phyloP scores from a whole-genome alignment of 1,140 invertebrate species.

The Lerema accius region DNA sequence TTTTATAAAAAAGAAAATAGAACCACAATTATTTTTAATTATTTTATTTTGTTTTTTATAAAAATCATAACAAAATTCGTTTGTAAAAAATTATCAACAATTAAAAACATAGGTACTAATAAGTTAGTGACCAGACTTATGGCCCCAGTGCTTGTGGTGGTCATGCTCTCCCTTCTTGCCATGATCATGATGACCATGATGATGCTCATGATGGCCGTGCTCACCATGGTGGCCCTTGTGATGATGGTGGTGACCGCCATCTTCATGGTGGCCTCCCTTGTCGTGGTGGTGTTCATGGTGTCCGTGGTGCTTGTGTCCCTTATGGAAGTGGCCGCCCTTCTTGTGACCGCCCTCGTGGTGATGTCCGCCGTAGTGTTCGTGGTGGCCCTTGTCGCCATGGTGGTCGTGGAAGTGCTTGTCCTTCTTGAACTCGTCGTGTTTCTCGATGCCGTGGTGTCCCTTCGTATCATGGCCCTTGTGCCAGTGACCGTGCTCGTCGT shows the following conservation, averaged over 20 bases:
- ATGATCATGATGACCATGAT: constrained; percentile 84
- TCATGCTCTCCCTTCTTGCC: constrained; percentile 85
- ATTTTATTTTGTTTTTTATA: constrained; percentile 22
- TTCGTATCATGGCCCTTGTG: constrained; percentile 91
- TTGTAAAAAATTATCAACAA: constrained; percentile 50
- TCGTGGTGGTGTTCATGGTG: constrained; percentile 78
- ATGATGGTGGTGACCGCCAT: constrained; percentile 84
- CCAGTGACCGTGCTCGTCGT: constrained; percentile 84
- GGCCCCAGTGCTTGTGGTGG: constrained; percentile 83
- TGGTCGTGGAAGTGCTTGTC: constrained; percentile 88
- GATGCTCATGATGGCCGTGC: constrained; percentile 81
- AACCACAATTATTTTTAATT: not conserved
- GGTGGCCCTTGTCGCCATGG: constrained; percentile 88
- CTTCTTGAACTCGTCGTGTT: constrained; percentile 84
- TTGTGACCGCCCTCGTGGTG: constrained; percentile 87
- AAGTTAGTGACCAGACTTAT: constrained; percentile 83
- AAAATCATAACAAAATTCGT: constrained; percentile 54
- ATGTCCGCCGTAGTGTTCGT: constrained; percentile 84
- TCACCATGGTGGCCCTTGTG: constrained; percentile 78
- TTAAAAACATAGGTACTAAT: constrained; percentile 45
- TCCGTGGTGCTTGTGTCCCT: constrained; percentile 86
- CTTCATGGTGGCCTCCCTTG: constrained; percentile 69
- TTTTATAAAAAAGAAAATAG: too few relatives aligned
- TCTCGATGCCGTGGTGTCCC: constrained; percentile 90
- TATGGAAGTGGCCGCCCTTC: constrained; percentile 86